A percentile compares a stretch with the other conserved stretches of the same genome.
These are phyloP conservation scores for Nestor notabilis DNA, from an alignment of 2,113 vertebrate species.

Conservation along the genomic window DNA sequence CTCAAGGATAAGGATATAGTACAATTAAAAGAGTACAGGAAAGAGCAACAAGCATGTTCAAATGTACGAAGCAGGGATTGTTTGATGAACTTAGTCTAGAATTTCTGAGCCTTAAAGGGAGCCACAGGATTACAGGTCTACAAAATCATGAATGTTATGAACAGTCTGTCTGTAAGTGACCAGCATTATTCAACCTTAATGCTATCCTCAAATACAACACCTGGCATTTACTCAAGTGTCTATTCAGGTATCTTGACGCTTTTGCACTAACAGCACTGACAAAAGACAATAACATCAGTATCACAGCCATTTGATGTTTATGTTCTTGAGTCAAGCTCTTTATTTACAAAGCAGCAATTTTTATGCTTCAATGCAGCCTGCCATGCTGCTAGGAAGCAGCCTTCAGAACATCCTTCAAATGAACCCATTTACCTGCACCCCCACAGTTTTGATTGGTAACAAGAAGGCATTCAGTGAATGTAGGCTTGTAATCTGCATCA, in stretches of 20 bases:
- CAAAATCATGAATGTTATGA: not conserved
- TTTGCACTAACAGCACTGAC: not conserved
- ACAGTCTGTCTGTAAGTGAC: not conserved
- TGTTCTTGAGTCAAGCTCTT: not conserved
- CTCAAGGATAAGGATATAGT: rapidly evolving
- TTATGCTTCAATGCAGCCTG: not conserved
- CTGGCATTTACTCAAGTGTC: not conserved
- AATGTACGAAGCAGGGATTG: rapidly evolving
- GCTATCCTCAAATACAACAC: not conserved
- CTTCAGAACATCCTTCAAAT: not conserved
- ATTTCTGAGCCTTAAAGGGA: not conserved
- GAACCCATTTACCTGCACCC: conserved; percentile 87
- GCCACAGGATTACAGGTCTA: not conserved
- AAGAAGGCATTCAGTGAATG: conserved; percentile 99
- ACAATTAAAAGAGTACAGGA: rapidly evolving
- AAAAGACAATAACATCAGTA: not conserved
- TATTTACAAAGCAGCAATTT: not conserved
- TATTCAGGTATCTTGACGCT: not conserved
- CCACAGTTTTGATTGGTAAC: conserved; percentile 97
- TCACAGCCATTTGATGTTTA: not conserved
- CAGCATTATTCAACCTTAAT: not conserved
- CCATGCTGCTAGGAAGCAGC: not conserved
- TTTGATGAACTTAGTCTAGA: not conserved
- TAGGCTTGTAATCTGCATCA: conserved; percentile 98
- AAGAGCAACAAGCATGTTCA: rapidly evolving